Evolutionary conservation across 2,113 vertebrate genomes (phyloP), one percentile per base, ranked within the genome.

Genomic region (Spermophilus dauricus): DNA sequence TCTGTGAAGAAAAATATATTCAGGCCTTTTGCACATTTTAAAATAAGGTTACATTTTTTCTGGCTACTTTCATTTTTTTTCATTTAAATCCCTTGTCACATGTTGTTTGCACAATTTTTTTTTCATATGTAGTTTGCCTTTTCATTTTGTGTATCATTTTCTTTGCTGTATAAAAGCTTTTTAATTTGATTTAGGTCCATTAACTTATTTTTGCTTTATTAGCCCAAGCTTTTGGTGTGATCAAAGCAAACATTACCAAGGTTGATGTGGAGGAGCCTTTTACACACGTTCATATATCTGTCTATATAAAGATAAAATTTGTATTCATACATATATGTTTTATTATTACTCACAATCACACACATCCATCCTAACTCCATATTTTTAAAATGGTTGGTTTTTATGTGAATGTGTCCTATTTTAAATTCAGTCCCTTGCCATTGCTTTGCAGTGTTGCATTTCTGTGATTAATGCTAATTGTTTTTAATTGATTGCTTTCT

Each of bases 381-480:
- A 42, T 65, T 67, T 88, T 42, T 70, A n/a, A 76, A 39, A 45
- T 63, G 30, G 34, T 73, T 89, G 20, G 42, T 34, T 73, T 82
- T 83, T 34, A n/a, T 89, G 16, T 58, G 3, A 0, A 88, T 63
- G 75, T 20, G 51, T n/a, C 14, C 4, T 87, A 42, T 53, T 81
- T 1, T 56, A 97, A 90, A 76, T 85, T 72, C 20, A 87, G 28
- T 5, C 11, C 28, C 56, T 67, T 95, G 34, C 7, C 28, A 88
- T 81, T 90, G 37, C 9, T 94, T 89, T 81, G 80, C 6, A 70
- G 42, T 76, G 42, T 51, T 45, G 53, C 20, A 87, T 76, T 97
- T 95, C 89, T 97, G 51, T 84, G 58, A 90, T 91, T 87, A 83
- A 95, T 80, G 30, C 8, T 95, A 94, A 87, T 95, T 78, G 30